Evolutionary conservation across 2,888 invertebrate species (phyloP), one percentile per base, ranked within the genome.

Genomic region (Zele albiditarsus): DNA sequence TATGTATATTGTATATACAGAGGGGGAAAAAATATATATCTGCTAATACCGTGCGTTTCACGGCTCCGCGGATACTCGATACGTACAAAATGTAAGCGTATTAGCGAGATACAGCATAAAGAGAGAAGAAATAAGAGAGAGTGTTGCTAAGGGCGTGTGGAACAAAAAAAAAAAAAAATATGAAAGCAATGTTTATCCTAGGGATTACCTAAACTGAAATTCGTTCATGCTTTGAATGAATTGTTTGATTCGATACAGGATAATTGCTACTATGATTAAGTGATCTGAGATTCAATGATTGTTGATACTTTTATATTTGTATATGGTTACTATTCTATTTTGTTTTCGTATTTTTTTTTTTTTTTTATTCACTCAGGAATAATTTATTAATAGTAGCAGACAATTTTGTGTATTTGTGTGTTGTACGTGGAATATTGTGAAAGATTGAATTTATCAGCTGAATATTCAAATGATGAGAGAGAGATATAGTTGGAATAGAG

Each of bases 31-130:
- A 10, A 42, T 42, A 84, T 82, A 72, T 80, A 82, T 82, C 83
- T 82, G 82, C 83, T 87, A 87, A 88, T 88, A 82, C 86, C 65
- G 68, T 84, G 82, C 82, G 85, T 86, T 86, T 86, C 85, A 88
- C 84, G 86, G 83, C 80, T 84, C 84, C 79, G 80, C 83, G 84
- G 82, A 83, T 84, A 81, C 78, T 80, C 78, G 78, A 75, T 78
- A 76, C 71, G 78, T 67, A 66, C 79, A 73, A 82, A 84, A 83
- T 84, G 81, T 84, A 84, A 85, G 84, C 85, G 85, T 84, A 87
- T 87, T 86, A 87, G 83, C 82, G 82, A 70, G 20, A 25, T 27
- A 46, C 20, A 53, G 53, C 53, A 20, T 53, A 53, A 20, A 23
- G 53, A 53, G 53, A 53, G n/a, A 4, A 20, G 20, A 20, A 20